Base-by-base conservation (phyloP, 2,797 vertebrate species). In the Tenualosa thibaudeaui region DNA sequence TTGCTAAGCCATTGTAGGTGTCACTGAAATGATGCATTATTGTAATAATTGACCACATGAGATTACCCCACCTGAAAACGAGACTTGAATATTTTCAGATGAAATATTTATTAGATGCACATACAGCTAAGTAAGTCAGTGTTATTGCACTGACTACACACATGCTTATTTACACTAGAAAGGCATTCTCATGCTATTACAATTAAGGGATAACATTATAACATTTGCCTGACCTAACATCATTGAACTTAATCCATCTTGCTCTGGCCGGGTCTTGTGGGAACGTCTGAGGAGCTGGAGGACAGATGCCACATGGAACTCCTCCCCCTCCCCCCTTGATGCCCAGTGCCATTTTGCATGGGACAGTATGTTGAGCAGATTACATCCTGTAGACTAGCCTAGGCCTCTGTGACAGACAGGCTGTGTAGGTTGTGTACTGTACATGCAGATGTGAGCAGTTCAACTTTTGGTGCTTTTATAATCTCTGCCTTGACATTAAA, bases 381-480 rank as follows among this genome's bases (percentile, higher is more conserved):
- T 43, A 62, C 8, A 24, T 22, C 46, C 71, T 46, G 71, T 15
- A 13, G 40, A 78, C 71, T 78, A 78, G 71, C 13, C 82, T 58
- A 54, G 86, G 83, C 83, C 43, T 83, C 60, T 81, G 49, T 87
- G 82, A 68, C 49, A 71, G 82, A 84, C 53, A 81, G 62, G 60
- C 75, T 84, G 56, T 86, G 81, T 86, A 89, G 84, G 81, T 89
- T 68, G 26, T 83, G 68, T 65, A 78, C 40, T 85, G 83, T 86
- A 12, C 82, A 10, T 43, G 88, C 84, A 56, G 37, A 83, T 60
- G 60, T 60, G 54, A 60, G 86, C 86, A 93, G 93, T 92, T 93
- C 93, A 93, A 94, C 95, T 94, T 92, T 94, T 94, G 94, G 93
- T 95, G 93, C 93, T 92, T 95, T 96, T 96, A 96, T 92, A 96